A percentile compares a stretch with the other conserved stretches of the same genome.
Conservation (phyloP, 2,888 invertebrate genomes). For the Gibbula magus region DNA sequence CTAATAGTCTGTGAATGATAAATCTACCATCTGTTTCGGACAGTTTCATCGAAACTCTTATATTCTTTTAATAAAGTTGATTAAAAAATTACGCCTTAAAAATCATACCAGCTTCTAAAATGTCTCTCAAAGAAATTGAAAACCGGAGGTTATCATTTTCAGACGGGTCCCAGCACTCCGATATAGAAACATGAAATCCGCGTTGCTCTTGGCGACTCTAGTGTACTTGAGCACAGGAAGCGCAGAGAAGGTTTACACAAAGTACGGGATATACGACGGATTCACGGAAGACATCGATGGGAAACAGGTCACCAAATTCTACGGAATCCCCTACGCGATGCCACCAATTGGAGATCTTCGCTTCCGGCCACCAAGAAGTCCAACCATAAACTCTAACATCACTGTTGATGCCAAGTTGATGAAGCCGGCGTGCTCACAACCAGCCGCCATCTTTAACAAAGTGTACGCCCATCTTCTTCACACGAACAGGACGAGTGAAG, state of each 20-base stretch:
- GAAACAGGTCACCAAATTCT: neutral
- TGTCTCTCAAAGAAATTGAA: too few relatives aligned
- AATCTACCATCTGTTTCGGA: too few relatives aligned
- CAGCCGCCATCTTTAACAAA: neutral
- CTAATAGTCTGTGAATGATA: too few relatives aligned
- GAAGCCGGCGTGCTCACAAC: neutral
- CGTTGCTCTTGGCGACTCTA: too few relatives aligned
- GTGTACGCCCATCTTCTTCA: neutral
- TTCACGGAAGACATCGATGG: neutral
- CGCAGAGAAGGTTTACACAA: neutral
- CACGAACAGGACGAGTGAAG: slow-evolving; percentile 17
- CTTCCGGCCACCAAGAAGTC: slow-evolving; percentile 12
- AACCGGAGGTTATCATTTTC: too few relatives aligned
- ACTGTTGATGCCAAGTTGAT: neutral
- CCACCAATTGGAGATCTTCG: slow-evolving; percentile 6
- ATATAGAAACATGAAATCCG: too few relatives aligned
- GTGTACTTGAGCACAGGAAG: too few relatives aligned
- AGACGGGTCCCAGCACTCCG: too few relatives aligned
- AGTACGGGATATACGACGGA: neutral
- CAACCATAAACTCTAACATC: neutral
- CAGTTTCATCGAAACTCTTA: too few relatives aligned
- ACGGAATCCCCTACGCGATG: slow-evolving; percentile 26
- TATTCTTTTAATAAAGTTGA: too few relatives aligned
- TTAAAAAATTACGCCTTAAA: too few relatives aligned
- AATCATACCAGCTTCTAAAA: too few relatives aligned